These are phyloP conservation scores for Drosophila subobscura DNA, from an alignment of 1,140 invertebrate genomes.

Conservation along the genomic window DNA sequence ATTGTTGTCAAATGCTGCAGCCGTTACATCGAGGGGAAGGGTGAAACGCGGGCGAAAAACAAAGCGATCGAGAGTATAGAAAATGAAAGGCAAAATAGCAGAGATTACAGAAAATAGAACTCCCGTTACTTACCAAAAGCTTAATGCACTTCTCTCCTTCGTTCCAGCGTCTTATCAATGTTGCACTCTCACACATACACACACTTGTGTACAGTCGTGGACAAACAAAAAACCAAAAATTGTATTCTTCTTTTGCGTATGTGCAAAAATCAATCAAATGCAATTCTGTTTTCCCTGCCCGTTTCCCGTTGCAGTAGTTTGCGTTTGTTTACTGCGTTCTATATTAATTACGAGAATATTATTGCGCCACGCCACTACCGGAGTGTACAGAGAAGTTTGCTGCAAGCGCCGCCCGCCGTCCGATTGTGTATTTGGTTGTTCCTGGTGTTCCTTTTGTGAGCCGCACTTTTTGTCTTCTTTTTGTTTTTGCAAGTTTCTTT, in stretches of 20 bases:
- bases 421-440: background rate
- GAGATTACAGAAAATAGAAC: constrained; percentile 22
- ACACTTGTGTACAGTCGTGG: no score
- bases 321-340: background rate
- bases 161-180: constrained; percentile 39
- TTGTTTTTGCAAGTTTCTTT: no score
- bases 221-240: constrained; percentile 29
- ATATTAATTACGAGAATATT: background rate
- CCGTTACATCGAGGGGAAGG: constrained; percentile 22
- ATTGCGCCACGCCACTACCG: no score
- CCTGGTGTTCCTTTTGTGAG: constrained; percentile 21
- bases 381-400: no score
- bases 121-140: constrained; percentile 21
- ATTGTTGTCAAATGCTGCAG: constrained; percentile 56
- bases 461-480: constrained; percentile 7
- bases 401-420: no score
- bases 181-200: constrained; percentile 16
- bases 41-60: background rate
- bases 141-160: constrained; percentile 30
- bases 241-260: background rate
- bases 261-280: constrained; percentile 34
- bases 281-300: constrained; percentile 1
- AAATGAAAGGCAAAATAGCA: constrained; percentile 19
- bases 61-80: no score
- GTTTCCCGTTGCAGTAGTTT: no score